phyloP scores from a whole-genome alignment of 2,888 invertebrate genomes.

The Lottia gigantea region DNA sequence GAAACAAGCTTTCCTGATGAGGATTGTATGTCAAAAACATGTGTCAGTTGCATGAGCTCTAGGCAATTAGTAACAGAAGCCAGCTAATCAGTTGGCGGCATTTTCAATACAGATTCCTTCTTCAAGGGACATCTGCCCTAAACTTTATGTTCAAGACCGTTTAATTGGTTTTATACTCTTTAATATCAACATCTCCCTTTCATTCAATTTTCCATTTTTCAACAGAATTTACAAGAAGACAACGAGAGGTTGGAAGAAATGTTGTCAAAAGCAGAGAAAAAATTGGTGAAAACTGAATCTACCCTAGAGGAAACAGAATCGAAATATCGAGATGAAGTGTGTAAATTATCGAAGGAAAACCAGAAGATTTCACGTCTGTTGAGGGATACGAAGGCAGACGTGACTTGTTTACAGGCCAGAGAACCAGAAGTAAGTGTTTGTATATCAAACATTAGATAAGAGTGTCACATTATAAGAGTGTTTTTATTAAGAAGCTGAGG shows the following conservation, averaged over 20 bases:
- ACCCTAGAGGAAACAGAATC: slow-evolving; percentile 26
- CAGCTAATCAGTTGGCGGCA: too few species aligned
- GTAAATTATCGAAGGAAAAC: slow-evolving; percentile 36
- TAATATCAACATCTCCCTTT: too few species aligned
- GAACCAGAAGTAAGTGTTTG: slow-evolving; percentile 44
- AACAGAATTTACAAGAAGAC: slow-evolving; percentile 52
- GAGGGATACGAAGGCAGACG: slow-evolving; percentile 43
- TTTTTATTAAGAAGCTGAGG: too few species aligned
- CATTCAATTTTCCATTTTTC: slow-evolving; percentile 3
- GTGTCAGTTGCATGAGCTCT: too few species aligned
- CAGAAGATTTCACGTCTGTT: slow-evolving; percentile 33
- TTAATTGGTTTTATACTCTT: too few species aligned
- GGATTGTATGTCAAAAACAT: too few species aligned
- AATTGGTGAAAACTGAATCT: slow-evolving; percentile 27
- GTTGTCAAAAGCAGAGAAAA: slow-evolving; percentile 22
- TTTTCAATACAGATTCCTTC: too few species aligned
- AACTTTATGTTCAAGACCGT: too few species aligned
- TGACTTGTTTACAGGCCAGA: slow-evolving; percentile 48
- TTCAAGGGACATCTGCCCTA: too few species aligned
- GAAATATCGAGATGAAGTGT: slow-evolving; percentile 28
- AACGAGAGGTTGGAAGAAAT: slow-evolving; percentile 39
- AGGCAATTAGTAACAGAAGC: too few species aligned
- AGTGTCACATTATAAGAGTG: background rate
- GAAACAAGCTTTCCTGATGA: too few species aligned
- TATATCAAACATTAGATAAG: background rate